phyloP scores from a whole-genome alignment of 2,113 vertebrate species.

The Oriolus oriolus region DNA sequence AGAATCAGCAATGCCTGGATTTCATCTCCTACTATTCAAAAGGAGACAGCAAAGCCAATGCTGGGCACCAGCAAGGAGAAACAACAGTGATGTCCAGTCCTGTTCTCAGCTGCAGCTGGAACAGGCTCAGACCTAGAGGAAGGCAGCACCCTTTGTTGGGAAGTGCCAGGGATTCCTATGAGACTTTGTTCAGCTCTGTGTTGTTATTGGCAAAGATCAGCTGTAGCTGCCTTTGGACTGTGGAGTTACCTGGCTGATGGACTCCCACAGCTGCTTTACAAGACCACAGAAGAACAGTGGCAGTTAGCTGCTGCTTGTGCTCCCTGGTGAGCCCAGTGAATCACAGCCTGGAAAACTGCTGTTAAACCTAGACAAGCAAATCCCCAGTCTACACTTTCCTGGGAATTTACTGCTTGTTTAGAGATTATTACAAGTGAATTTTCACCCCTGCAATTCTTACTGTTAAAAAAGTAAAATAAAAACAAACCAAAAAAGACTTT shows the following conservation, averaged over 20 bases:
- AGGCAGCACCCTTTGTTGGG: neutral
- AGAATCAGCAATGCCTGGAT: neutral
- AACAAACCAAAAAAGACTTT: neutral
- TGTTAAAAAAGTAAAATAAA: neutral
- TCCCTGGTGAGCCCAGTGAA: neutral
- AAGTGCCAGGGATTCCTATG: neutral
- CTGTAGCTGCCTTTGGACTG: neutral
- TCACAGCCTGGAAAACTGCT: neutral
- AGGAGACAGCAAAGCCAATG: neutral
- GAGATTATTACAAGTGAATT: neutral
- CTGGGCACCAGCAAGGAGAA: neutral
- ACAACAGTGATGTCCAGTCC: neutral
- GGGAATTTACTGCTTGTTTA: neutral
- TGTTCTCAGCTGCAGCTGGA: neutral
- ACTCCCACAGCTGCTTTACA: neutral
- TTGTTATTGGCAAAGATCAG: neutral
- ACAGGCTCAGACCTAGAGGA: neutral
- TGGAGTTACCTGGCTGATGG: neutral
- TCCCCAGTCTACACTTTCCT: neutral
- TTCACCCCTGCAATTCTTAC: neutral
- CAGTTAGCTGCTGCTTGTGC: neutral
- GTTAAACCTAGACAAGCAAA: neutral
- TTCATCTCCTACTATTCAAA: neutral
- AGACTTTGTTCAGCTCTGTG: neutral
- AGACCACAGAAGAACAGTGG: neutral